Conservation (phyloP, 2,888 invertebrate genomes). For the Eucriotettix oculatus region DNA sequence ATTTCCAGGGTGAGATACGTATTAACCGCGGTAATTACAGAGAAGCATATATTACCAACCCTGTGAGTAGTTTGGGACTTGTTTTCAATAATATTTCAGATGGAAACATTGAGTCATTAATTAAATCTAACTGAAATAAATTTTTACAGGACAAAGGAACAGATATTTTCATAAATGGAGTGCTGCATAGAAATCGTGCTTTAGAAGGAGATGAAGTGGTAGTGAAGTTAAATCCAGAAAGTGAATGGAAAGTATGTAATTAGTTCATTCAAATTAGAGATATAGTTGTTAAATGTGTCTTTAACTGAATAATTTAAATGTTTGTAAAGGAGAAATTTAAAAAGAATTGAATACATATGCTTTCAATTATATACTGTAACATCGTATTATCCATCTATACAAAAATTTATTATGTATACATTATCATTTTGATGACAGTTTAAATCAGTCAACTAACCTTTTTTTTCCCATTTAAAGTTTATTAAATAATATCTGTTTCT, state of each 20-base stretch:
- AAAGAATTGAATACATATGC: neutral
- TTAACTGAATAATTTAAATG: neutral
- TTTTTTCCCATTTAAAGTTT: too few species aligned
- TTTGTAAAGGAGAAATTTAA: neutral
- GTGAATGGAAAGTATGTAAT: constrained; percentile 12
- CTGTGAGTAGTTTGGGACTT: too few species aligned
- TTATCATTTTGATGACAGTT: too few species aligned
- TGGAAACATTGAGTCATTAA: too few species aligned
- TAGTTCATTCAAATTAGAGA: neutral
- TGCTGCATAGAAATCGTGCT: constrained; percentile 60
- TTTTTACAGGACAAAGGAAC: constrained; percentile 30
- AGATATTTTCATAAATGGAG: constrained; percentile 57
- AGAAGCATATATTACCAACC: too few species aligned
- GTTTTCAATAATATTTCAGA: too few species aligned
- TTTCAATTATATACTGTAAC: too few species aligned
- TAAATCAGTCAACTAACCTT: too few species aligned
- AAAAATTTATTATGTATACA: neutral
- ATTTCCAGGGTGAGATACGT: too few species aligned
- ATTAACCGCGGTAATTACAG: too few species aligned
- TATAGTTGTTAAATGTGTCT: neutral
- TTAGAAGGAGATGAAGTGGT: constrained; percentile 72
- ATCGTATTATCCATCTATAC: neutral
- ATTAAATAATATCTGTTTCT: too few species aligned
- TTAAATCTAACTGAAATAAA: too few species aligned
- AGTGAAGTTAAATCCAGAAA: constrained; percentile 30